A percentile compares a stretch with the other conserved stretches of the same genome.
phyloP scores from a whole-genome alignment of 1,140 invertebrate genomes.

The Monomorium pharaonis region DNA sequence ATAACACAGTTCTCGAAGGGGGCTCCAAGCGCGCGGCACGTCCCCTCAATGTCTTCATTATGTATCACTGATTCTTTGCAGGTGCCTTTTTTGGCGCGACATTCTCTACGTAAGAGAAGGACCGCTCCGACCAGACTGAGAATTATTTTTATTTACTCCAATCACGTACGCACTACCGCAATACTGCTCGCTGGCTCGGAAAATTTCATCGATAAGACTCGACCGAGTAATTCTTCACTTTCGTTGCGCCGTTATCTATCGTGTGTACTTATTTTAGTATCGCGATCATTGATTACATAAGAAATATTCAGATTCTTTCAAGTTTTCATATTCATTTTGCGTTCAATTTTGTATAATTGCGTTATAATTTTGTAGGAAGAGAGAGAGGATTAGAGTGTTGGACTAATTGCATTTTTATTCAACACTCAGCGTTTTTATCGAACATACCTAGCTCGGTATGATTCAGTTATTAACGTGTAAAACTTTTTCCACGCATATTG shows the following conservation, averaged over 20 bases:
- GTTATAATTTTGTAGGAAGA: background rate
- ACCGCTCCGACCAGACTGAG: conserved; percentile 73
- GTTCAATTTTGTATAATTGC: too few relatives aligned
- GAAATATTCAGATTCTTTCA: background rate
- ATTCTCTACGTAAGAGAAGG: conserved; percentile 57
- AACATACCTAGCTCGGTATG: background rate
- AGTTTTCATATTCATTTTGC: background rate
- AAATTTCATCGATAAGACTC: conserved; percentile 75
- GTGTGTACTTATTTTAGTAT: conserved; percentile 22
- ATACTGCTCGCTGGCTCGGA: conserved; percentile 65
- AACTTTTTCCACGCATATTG: conserved; percentile 48
- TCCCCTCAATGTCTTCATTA: conserved; percentile 78
- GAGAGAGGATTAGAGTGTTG: background rate
- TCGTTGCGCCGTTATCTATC: background rate
- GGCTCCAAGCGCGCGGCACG: conserved; percentile 3
- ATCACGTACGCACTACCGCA: conserved; percentile 69
- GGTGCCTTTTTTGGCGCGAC: conserved; percentile 73
- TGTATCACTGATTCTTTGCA: conserved; percentile 76
- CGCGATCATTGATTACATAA: background rate
- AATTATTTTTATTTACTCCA: conserved; percentile 77
- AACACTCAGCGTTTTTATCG: background rate
- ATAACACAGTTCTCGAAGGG: background rate
- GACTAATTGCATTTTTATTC: conserved; percentile 17
- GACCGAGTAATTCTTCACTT: conserved; percentile 65
- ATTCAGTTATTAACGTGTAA: background rate